Evolutionary conservation across 2,888 invertebrate species (phyloP), one percentile per base, ranked within the genome.

Genomic region (Oscheius myriophilus): DNA sequence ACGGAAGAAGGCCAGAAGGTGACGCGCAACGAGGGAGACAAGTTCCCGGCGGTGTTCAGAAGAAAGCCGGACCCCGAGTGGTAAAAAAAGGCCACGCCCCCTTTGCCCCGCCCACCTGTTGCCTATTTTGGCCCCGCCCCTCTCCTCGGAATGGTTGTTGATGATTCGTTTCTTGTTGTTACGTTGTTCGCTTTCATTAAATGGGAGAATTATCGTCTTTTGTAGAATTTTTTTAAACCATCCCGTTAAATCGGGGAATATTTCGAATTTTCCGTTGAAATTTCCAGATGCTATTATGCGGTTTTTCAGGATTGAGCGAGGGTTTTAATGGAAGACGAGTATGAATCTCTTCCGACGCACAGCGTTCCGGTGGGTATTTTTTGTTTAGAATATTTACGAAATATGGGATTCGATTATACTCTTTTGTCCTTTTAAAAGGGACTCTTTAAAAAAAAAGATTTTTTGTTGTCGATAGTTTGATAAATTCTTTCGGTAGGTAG

Each of bases 1-100:
- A 94, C 96, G 52, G 98, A 98, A 89, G 98, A 98, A 89, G 98
- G 97, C 0, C 92, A 96, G 87, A 98, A 98, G 89, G 80, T 98
- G 0, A 92, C 94, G 0, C 90, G 98, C 82, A 96, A 96, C 87
- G 92, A 93, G 80, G 97, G 98, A 52, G 91, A 92, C 59, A 96
- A 96, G 88, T 96, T 91, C 90, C 88, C 95, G 72, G 96, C 97
- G n/a, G 81, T 86, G n/a, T 86, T 83, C 72, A 67, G 81, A 64
- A 68, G 86, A 63, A 66, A 76, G 6, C 87, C 97, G 96, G 86
- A 91, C 96, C 87, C 78, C 12, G 69, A 70, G 33, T 59, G 53
- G 53, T 59, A n/a, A 9, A 33, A 9, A 3, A 6, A 33, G 9
- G 33, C 33, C 33, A 33, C 33, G 33, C 33, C 33, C 33, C 33